Conservation (phyloP, 2,888 invertebrate species). For the Drosophila emarginata region DNA sequence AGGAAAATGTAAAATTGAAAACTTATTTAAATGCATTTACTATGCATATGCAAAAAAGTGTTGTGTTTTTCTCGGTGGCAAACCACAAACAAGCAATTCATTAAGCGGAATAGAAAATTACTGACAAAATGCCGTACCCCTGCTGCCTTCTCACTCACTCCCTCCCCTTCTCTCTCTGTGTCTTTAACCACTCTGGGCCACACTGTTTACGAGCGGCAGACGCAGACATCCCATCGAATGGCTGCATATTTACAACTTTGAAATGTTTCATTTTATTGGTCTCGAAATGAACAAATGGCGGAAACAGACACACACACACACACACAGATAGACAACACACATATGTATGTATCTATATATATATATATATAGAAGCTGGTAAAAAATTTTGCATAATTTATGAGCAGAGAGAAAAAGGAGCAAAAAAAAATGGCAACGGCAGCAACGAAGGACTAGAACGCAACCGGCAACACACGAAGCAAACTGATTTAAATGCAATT, state of each 20-base stretch:
- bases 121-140: constrained; percentile 39
- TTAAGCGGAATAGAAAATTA: constrained; percentile 70
- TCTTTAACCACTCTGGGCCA: constrained; percentile 19
- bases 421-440: constrained; percentile 42
- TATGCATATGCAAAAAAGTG: constrained; percentile 22
- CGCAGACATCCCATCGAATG: constrained; percentile 66
- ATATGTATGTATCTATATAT: constrained; percentile 16
- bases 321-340: constrained; percentile 30
- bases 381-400: constrained; percentile 74
- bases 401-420: constrained; percentile 34
- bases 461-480: constrained; percentile 41
- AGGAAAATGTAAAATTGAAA: constrained; percentile 20
- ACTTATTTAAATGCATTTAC: constrained; percentile 67
- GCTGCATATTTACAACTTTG: constrained; percentile 76
- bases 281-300: constrained; percentile 80
- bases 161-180: background rate
- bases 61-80: constrained; percentile 27
- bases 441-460: constrained; percentile 50
- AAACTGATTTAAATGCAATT: constrained; percentile 75
- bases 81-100: constrained; percentile 70
- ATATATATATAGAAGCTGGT: constrained; percentile 49
- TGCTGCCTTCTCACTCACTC: background rate
- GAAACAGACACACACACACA: constrained; percentile 45
- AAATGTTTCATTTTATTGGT: constrained; percentile 81
- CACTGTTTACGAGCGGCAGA: constrained; percentile 74